Conservation (phyloP, 2,888 invertebrate species). For the Panzeria rudis region DNA sequence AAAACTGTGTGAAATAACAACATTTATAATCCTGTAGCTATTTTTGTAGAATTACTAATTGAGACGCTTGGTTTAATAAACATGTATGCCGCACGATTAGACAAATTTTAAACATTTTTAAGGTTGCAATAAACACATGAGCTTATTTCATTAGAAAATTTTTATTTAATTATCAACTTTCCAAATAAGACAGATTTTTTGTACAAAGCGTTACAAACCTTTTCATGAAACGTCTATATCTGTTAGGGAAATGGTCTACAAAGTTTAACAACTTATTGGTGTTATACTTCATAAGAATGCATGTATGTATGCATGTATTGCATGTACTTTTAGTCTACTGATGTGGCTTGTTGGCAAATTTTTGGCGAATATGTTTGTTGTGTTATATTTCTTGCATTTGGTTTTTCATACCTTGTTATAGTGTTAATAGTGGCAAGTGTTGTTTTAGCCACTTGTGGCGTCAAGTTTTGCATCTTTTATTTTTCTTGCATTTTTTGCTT, state of each 20-base stretch:
- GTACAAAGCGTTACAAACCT: conserved; percentile 33
- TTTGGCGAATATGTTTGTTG: conserved; percentile 51
- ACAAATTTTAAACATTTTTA: too few relatives aligned
- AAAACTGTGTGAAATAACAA: too few relatives aligned
- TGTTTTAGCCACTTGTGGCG: conserved; percentile 82
- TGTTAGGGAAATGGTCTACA: conserved; percentile 33
- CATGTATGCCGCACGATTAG: too few relatives aligned
- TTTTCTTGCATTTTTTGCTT: conserved; percentile 22
- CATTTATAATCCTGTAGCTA: too few relatives aligned
- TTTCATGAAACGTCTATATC: conserved; percentile 16
- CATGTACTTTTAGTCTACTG: conserved; percentile 31
- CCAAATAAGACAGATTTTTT: not conserved
- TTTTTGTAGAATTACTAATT: too few relatives aligned
- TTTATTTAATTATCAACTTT: not conserved
- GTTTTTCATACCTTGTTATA: conserved; percentile 65
- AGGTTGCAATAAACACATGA: too few relatives aligned
- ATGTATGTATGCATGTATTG: not conserved
- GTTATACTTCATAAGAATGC: conserved; percentile 11
- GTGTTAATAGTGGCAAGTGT: conserved; percentile 79
- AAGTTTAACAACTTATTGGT: conserved; percentile 59
- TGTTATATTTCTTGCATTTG: too few relatives aligned
- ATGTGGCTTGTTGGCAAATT: conserved; percentile 65
- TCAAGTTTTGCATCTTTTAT: conserved; percentile 80
- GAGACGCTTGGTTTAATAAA: too few relatives aligned
- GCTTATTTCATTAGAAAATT: not conserved